Conservation (phyloP, 2,113 vertebrate genomes). For the Hippocampus comes region DNA sequence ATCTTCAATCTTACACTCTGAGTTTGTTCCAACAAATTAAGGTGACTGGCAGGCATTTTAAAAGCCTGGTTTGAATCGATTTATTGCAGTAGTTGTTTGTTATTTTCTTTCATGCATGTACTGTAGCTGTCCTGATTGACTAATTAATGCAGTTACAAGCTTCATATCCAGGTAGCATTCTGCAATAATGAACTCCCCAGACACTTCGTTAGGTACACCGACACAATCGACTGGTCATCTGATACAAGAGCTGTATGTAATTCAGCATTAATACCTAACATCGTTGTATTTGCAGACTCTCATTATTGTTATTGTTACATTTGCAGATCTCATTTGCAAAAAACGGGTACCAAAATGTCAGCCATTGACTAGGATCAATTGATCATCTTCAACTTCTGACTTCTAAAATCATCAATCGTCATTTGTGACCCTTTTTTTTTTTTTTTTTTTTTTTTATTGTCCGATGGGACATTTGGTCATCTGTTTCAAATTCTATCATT, state of each 20-base stretch:
- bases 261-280: background rate
- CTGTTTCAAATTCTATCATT: background rate
- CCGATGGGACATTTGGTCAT: background rate
- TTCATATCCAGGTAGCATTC: background rate
- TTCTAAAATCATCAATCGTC: background rate
- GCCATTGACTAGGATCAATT: slow-evolving; percentile 13
- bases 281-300: background rate
- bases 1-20: background rate
- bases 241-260: background rate
- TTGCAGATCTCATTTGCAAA: background rate
- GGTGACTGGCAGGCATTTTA: background rate
- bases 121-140: background rate
- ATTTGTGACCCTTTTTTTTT: background rate
- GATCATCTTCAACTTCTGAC: background rate
- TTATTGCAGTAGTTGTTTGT: background rate
- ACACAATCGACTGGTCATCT: background rate
- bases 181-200: background rate
- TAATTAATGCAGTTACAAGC: background rate
- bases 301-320: background rate
- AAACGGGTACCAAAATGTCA: background rate
- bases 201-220: background rate
- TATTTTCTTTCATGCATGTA: background rate
- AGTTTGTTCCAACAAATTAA: background rate
- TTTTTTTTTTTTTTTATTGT: no score
- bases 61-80: background rate